Percentiles rank a stretch among this genome's conserved stretches.
phyloP scores from a whole-genome alignment of 2,888 invertebrate species.

The Thecophora atra region DNA sequence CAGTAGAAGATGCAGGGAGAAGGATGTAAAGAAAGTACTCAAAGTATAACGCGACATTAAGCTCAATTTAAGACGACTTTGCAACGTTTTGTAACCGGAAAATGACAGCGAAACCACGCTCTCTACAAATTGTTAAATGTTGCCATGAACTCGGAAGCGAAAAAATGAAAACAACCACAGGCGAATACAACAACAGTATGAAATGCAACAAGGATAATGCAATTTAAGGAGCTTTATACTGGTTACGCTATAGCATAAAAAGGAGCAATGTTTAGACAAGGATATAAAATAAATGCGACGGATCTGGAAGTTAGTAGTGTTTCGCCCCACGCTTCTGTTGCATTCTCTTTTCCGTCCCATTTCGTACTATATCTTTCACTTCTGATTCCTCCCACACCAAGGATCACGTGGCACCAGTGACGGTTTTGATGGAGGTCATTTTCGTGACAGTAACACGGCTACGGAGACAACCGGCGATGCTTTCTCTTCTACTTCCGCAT shows the following conservation, averaged over 20 bases:
- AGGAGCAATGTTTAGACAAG: neutral
- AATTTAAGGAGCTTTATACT: slow-evolving; percentile 6
- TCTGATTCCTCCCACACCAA: neutral
- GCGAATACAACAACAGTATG: neutral
- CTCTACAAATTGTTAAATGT: slow-evolving; percentile 19
- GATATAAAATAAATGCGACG: slow-evolving; percentile 14
- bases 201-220: neutral
- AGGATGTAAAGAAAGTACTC: neutral
- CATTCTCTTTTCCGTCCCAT: neutral
- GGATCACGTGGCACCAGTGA: slow-evolving; percentile 37
- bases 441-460: slow-evolving; percentile 1
- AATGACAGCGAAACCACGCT: slow-evolving; percentile 21
- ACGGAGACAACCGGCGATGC: neutral
- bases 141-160: neutral
- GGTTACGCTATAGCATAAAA: neutral
- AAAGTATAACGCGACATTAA: slow-evolving; percentile 35
- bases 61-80: slow-evolving; percentile 36
- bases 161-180: neutral
- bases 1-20: neutral
- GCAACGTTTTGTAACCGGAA: slow-evolving; percentile 19
- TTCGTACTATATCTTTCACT: no score
- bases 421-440: slow-evolving; percentile 47
- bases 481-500: neutral
- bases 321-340: neutral
- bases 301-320: slow-evolving; percentile 3